Percentiles rank a stretch among this genome's conserved stretches.
These are phyloP conservation scores for Triplophysa tibetana DNA, from an alignment of 2,113 vertebrate genomes.

Conservation along the genomic window DNA sequence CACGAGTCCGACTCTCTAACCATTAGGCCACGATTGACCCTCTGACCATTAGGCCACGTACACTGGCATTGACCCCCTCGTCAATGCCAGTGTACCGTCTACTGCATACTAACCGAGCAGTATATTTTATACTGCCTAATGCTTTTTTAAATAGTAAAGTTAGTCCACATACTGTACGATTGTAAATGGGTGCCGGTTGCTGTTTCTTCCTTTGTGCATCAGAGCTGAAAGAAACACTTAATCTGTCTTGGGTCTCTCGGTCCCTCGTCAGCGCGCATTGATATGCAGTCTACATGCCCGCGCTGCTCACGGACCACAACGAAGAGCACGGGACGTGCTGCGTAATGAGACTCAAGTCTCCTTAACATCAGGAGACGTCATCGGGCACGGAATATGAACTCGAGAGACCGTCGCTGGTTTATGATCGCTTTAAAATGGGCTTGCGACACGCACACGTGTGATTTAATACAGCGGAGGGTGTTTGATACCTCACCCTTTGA, in stretches of 20 bases:
- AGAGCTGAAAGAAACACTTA: constrained; percentile 12
- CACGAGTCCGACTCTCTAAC: no score
- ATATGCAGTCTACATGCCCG: constrained; percentile 51
- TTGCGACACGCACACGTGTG: constrained; percentile 1
- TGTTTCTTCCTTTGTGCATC: constrained; percentile 7
- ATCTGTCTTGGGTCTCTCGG: constrained; percentile 15
- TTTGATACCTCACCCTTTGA: neutral
- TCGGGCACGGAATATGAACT: constrained; percentile 22
- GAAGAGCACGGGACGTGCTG: constrained; percentile 21
- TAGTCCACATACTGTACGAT: neutral
- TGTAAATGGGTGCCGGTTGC: neutral
- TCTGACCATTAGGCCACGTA: no score
- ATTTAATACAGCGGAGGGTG: neutral
- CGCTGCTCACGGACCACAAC: constrained; percentile 30
- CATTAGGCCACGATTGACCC: no score
- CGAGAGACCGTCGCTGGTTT: constrained; percentile 28
- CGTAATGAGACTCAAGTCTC: constrained; percentile 48
- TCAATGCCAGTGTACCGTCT: neutral
- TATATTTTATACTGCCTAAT: neutral
- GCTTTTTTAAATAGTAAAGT: neutral
- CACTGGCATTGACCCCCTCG: no score
- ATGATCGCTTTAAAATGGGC: constrained; percentile 29
- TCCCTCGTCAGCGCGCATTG: constrained; percentile 35
- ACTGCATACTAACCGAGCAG: neutral
- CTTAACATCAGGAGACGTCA: constrained; percentile 30